These are phyloP conservation scores for Proisotoma minuta DNA, from an alignment of 2,888 invertebrate species.

Conservation along the genomic window DNA sequence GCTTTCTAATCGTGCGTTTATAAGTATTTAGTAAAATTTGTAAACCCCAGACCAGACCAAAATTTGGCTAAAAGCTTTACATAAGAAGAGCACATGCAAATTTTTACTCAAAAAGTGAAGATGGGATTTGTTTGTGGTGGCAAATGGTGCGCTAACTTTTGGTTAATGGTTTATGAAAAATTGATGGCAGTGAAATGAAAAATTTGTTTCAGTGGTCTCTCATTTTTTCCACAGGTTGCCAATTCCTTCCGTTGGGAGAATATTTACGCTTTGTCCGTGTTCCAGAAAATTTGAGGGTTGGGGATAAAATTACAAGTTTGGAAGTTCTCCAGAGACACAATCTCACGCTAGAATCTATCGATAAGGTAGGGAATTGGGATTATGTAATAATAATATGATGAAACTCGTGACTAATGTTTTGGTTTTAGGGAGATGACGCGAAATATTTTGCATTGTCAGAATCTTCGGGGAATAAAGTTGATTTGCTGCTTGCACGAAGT, in stretches of 20 bases:
- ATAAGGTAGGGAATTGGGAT: conserved; percentile 54
- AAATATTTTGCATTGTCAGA: conserved; percentile 69
- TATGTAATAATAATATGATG: too few relatives aligned
- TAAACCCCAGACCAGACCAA: too few relatives aligned
- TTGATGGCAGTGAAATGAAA: background rate
- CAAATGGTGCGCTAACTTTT: too few relatives aligned
- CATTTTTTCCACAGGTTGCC: conserved; percentile 61
- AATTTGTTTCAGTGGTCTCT: background rate
- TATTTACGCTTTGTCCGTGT: conserved; percentile 78
- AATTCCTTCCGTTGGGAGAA: conserved; percentile 77
- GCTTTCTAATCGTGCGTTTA: too few relatives aligned
- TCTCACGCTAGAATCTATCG: conserved; percentile 66
- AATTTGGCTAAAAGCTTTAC: too few relatives aligned
- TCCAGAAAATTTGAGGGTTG: conserved; percentile 72
- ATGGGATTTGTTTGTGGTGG: too few relatives aligned
- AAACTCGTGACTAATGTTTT: too few relatives aligned
- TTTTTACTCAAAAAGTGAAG: too few relatives aligned
- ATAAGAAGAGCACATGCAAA: too few relatives aligned
- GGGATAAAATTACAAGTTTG: conserved; percentile 70
- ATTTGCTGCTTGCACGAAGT: conserved; percentile 69
- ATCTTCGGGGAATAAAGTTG: conserved; percentile 70
- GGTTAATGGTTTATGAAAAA: background rate
- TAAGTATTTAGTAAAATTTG: too few relatives aligned
- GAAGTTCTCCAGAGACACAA: conserved; percentile 79
- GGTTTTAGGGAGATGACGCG: conserved; percentile 64